These are phyloP conservation scores for Lacerta agilis DNA, from an alignment of 2,797 vertebrate species.

Conservation along the genomic window DNA sequence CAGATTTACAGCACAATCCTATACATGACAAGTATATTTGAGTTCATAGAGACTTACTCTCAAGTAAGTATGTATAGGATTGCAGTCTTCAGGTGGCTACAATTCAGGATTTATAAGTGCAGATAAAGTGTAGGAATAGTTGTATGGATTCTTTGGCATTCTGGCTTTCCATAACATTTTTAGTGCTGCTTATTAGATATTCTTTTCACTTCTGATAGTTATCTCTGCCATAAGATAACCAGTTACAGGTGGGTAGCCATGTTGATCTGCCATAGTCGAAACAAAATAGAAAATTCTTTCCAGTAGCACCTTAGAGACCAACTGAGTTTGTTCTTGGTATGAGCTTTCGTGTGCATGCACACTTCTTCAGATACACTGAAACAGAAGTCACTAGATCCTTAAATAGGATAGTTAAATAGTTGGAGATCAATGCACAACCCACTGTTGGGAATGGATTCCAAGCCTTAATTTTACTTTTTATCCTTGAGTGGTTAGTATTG, in stretches of 20 bases:
- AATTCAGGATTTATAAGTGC: conserved; percentile 40
- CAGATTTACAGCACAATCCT: not conserved
- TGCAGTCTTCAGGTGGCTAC: not conserved
- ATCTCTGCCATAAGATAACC: not conserved
- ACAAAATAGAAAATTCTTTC: too few species aligned
- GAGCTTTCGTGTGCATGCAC: too few species aligned
- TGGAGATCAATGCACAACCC: not conserved
- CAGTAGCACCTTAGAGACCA: too few species aligned
- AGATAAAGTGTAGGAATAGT: not conserved
- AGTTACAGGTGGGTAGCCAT: too few species aligned
- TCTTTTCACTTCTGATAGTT: not conserved
- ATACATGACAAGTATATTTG: too few species aligned
- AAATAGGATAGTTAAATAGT: too few species aligned
- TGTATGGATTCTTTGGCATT: not conserved
- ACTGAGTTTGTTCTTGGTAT: too few species aligned
- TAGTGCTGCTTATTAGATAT: not conserved
- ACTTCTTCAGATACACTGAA: too few species aligned
- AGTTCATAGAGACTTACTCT: too few species aligned
- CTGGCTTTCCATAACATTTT: not conserved
- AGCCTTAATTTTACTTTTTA: not conserved
- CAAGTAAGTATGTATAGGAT: too few species aligned
- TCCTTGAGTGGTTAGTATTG: not conserved
- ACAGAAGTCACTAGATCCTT: too few species aligned
- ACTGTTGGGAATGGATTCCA: not conserved
- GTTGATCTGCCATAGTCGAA: too few species aligned